These are phyloP conservation scores for Haliclona indistincta DNA, from an alignment of 37 sponge, comb jelly and placozoan genomes.

Conservation along the genomic window DNA sequence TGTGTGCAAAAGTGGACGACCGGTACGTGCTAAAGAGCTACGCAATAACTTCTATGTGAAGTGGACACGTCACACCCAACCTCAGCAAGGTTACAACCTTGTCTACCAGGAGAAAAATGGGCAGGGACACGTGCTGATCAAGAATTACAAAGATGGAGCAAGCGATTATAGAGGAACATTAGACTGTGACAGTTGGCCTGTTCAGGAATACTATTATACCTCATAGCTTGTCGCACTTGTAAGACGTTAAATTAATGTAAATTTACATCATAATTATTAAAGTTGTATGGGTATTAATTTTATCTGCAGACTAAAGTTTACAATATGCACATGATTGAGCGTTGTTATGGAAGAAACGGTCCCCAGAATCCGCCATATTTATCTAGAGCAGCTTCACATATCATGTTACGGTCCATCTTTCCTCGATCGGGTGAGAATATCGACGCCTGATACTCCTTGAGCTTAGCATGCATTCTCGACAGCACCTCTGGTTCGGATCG, in stretches of 20 bases:
- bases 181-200: no score
- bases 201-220: no score
- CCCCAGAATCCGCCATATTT: conserved; percentile 34
- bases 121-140: conserved; percentile 16
- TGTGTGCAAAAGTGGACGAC: conserved; percentile 14
- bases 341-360: no score
- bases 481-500: background rate
- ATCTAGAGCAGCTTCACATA: conserved; percentile 20
- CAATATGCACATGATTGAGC: no score
- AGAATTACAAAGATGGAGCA: conserved; percentile 2
- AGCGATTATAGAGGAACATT: no score
- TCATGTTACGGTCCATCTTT: background rate
- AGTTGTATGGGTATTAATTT: no score
- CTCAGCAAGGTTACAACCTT: background rate
- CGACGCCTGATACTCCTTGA: background rate
- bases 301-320: no score
- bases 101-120: conserved; percentile 28
- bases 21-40: conserved; percentile 21
- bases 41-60: background rate
- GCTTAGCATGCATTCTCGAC: conserved; percentile 18
- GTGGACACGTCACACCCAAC: background rate
- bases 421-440: conserved; percentile 25
- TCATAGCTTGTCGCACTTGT: no score
- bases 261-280: no score
- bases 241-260: no score